Conservation (phyloP, 2,888 invertebrate genomes). For the Drosophila macrospina region DNA sequence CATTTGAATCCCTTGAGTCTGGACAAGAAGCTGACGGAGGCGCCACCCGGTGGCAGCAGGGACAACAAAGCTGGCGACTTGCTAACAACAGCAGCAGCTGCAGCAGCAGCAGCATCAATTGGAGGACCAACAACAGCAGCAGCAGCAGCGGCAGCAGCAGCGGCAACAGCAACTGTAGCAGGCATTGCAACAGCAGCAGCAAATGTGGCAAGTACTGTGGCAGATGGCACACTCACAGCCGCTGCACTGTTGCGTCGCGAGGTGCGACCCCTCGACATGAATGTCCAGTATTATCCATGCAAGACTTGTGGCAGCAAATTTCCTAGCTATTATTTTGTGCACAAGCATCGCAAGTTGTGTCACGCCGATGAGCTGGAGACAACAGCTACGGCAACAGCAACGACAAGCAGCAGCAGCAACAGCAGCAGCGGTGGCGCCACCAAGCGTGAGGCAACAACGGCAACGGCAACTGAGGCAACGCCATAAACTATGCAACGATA, state of each 20-base stretch:
- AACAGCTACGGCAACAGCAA: slow-evolving; percentile 30
- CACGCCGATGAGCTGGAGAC: slow-evolving; percentile 87
- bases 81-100: slow-evolving; percentile 4
- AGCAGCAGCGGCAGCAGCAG: not conserved
- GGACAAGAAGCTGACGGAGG: slow-evolving; percentile 64
- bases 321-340: slow-evolving; percentile 97
- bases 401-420: slow-evolving; percentile 32
- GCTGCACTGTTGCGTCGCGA: slow-evolving; percentile 86
- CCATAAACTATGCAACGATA: slow-evolving; percentile 32
- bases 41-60: slow-evolving; percentile 4
- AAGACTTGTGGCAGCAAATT: slow-evolving; percentile 97
- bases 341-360: slow-evolving; percentile 94
- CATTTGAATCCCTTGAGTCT: slow-evolving; percentile 88
- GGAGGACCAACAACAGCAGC: not conserved
- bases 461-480: slow-evolving; percentile 22
- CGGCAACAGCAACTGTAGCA: not conserved
- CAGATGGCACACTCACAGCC: slow-evolving; percentile 43
- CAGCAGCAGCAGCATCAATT: slow-evolving; percentile 13
- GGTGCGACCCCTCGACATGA: slow-evolving; percentile 89
- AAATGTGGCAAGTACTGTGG: not conserved
- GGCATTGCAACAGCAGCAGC: slow-evolving; percentile 4
- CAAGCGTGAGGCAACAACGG: slow-evolving; percentile 32
- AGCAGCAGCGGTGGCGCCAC: slow-evolving; percentile 21
- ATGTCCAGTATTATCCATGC: slow-evolving; percentile 96
- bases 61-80: slow-evolving; percentile 3